These are phyloP conservation scores for Leucosticte australis DNA, from an alignment of 2,113 vertebrate species.

Conservation along the genomic window DNA sequence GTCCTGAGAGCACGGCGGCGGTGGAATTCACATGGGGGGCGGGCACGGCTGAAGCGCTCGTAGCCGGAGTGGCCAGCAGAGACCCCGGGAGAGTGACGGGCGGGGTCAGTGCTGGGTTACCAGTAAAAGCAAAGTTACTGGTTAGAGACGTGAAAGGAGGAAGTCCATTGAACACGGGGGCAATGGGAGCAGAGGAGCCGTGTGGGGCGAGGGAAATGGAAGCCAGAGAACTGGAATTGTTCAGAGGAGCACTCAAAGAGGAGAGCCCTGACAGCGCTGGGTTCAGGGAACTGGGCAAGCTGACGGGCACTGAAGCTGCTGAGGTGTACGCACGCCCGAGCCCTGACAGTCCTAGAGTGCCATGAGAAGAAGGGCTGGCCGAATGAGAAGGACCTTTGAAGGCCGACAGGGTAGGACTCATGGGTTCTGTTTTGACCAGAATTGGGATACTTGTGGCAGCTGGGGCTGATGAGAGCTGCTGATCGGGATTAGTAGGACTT, in stretches of 20 bases:
- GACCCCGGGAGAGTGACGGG: slow-evolving; percentile 68
- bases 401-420: slow-evolving; percentile 88
- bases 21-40: slow-evolving; percentile 53
- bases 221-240: slow-evolving; percentile 67
- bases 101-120: slow-evolving; percentile 72
- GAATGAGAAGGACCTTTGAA: slow-evolving; percentile 90
- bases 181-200: slow-evolving; percentile 69
- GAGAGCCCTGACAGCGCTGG: slow-evolving; percentile 68
- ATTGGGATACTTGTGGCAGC: slow-evolving; percentile 68
- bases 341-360: slow-evolving; percentile 76
- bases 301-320: slow-evolving; percentile 80
- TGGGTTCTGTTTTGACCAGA: slow-evolving; percentile 75
- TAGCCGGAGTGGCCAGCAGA: slow-evolving; percentile 62
- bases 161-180: slow-evolving; percentile 81
- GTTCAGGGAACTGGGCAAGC: slow-evolving; percentile 78
- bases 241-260: slow-evolving; percentile 65
- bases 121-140: slow-evolving; percentile 75
- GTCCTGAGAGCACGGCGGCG: slow-evolving; percentile 77
- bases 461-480: slow-evolving; percentile 66
- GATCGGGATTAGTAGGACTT: slow-evolving; percentile 67
- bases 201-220: slow-evolving; percentile 70
- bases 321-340: slow-evolving; percentile 81
- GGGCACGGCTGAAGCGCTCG: slow-evolving; percentile 51
- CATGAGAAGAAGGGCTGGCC: slow-evolving; percentile 78
- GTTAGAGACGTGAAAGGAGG: slow-evolving; percentile 81